phyloP scores from a whole-genome alignment of 2,888 invertebrate genomes.

The Pollenia griseotomentosa region DNA sequence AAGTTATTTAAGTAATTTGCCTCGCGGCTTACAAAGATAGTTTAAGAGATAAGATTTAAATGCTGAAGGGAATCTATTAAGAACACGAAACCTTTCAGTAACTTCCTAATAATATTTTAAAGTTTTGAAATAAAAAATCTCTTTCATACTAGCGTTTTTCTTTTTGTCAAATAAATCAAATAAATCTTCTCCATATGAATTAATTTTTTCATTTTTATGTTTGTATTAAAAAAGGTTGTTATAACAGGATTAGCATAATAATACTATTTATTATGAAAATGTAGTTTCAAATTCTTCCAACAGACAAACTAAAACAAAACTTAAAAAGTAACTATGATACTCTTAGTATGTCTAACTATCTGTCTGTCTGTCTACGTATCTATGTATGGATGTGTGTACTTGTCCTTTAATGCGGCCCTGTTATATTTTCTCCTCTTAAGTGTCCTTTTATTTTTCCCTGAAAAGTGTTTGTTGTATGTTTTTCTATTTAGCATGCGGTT shows the following conservation, averaged over 20 bases:
- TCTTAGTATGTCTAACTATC: slow-evolving; percentile 11
- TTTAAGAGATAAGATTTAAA: too few species aligned
- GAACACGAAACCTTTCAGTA: too few species aligned
- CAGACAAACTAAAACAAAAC: slow-evolving; percentile 14
- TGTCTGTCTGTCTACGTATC: neutral
- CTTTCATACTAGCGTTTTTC: neutral
- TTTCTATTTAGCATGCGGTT: slow-evolving; percentile 58
- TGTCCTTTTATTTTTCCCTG: neutral
- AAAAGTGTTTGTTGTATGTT: slow-evolving; percentile 13
- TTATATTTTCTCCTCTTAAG: neutral
- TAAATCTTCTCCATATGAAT: neutral
- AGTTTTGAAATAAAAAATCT: neutral
- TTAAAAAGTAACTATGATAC: slow-evolving; percentile 13
- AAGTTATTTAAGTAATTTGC: too few species aligned
- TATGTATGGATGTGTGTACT: neutral
- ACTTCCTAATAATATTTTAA: neutral
- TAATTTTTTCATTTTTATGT: neutral
- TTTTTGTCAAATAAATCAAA: neutral
- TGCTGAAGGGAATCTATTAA: too few species aligned
- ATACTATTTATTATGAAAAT: slow-evolving; percentile 68
- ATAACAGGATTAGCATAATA: slow-evolving; percentile 68
- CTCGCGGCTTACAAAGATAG: too few species aligned
- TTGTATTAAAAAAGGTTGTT: slow-evolving; percentile 56
- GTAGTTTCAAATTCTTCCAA: slow-evolving; percentile 27
- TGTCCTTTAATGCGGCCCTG: slow-evolving; percentile 1